Percentiles rank a stretch among this genome's conserved stretches.
Evolutionary conservation across 2,888 invertebrate species (phyloP).

Genomic region (Pilophorus perplexus): DNA sequence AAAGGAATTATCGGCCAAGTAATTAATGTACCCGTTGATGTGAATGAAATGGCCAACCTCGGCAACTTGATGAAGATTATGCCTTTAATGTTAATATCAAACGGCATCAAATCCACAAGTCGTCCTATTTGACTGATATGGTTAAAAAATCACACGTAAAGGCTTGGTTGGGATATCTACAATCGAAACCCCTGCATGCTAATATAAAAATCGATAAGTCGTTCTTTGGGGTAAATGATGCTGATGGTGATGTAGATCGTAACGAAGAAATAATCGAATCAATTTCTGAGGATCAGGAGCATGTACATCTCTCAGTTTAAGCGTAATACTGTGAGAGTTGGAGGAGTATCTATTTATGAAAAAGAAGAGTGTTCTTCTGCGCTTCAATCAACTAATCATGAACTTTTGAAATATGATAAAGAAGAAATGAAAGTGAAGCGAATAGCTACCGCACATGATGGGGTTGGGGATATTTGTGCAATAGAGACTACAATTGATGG

Average conservation of each 20-base stretch:
- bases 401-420: neutral
- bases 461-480: conserved; percentile 11
- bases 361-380: neutral
- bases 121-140: neutral
- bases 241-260: conserved; percentile 1
- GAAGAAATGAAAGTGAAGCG: neutral
- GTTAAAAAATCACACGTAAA: conserved; percentile 1
- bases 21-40: too few relatives aligned
- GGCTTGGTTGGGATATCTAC: conserved; percentile 14
- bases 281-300: conserved; percentile 1
- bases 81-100: too few relatives aligned
- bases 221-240: neutral
- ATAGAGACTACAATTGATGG: conserved; percentile 1
- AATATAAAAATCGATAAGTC: neutral
- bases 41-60: too few relatives aligned
- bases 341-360: neutral
- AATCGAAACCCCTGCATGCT: neutral
- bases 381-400: neutral
- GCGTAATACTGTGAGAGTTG: neutral
- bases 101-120: neutral
- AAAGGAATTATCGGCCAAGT: too few relatives aligned
- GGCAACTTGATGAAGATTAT: too few relatives aligned
- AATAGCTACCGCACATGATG: conserved; percentile 2
- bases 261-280: conserved; percentile 1
- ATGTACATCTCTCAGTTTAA: conserved; percentile 2